Conservation (phyloP, 2,797 vertebrate genomes). For the Capromys pilorides region DNA sequence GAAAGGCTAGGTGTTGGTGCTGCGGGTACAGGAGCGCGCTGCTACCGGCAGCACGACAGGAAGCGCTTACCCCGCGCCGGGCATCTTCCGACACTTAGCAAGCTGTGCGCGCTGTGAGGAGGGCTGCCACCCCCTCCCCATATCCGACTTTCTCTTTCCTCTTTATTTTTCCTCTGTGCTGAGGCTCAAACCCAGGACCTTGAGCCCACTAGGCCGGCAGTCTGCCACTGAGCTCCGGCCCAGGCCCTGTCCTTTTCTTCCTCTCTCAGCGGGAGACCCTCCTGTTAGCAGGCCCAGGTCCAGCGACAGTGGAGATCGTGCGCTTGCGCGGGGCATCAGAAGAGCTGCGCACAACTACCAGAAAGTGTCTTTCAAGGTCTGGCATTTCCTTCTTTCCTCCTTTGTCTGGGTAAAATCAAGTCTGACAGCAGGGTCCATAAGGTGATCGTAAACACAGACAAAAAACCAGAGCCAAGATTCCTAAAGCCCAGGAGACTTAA, state of each 20-base stretch:
- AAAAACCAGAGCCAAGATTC: background rate
- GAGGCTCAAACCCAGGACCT: background rate
- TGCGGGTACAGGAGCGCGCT: background rate
- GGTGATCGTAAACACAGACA: background rate
- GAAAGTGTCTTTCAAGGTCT: background rate
- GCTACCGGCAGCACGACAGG: too few species aligned
- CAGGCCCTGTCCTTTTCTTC: background rate
- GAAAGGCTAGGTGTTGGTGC: background rate
- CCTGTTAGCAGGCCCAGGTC: accelerated
- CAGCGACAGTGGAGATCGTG: accelerated
- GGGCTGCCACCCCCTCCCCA: accelerated
- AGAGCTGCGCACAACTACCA: too few species aligned
- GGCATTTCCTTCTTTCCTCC: too few species aligned
- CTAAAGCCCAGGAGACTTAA: background rate
- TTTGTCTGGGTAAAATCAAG: background rate
- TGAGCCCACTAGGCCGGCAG: too few species aligned
- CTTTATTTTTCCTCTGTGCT: background rate
- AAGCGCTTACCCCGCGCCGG: background rate
- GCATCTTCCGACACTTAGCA: background rate
- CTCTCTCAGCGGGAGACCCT: background rate
- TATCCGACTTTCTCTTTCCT: too few species aligned
- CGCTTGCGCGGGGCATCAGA: background rate
- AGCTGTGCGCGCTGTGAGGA: accelerated
- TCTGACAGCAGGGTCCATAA: background rate
- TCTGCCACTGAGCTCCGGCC: background rate